Evolutionary conservation across 2,113 vertebrate genomes (phyloP).

Genomic region (Callorhinus ursinus): DNA sequence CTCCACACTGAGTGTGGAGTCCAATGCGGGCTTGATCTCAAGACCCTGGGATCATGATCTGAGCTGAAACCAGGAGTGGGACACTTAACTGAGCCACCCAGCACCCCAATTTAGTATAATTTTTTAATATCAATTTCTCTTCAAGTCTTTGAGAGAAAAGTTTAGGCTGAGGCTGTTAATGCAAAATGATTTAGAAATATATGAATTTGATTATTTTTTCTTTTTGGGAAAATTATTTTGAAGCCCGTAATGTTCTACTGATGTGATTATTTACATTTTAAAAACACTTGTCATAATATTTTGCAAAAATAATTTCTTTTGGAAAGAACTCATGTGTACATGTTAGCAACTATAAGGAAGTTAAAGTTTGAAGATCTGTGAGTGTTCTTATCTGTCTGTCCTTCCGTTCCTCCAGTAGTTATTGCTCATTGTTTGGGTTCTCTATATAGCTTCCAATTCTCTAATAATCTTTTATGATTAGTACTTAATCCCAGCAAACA

Average conservation of each 20-base stretch:
- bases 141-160: constrained; percentile 26
- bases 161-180: not conserved
- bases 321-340: constrained; percentile 3
- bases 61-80: not conserved
- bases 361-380: not conserved
- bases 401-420: not conserved
- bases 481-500: not conserved
- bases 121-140: not conserved
- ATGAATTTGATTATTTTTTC: not conserved
- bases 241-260: not conserved
- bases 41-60: not conserved
- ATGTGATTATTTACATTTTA: constrained; percentile 41
- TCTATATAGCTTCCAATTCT: not conserved
- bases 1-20: not conserved
- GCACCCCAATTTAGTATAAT: not conserved
- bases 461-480: not conserved
- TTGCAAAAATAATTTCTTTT: constrained; percentile 2
- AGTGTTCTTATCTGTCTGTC: not conserved
- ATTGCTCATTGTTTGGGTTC: constrained; percentile 16
- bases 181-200: not conserved
- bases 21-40: not conserved
- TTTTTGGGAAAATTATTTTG: constrained; percentile 6
- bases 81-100: not conserved
- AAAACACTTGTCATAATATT: not conserved
- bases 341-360: not conserved